These are phyloP conservation scores for Gnathonemus echidnorhynchus DNA, from an alignment of 2,113 vertebrate genomes.

Conservation along the genomic window DNA sequence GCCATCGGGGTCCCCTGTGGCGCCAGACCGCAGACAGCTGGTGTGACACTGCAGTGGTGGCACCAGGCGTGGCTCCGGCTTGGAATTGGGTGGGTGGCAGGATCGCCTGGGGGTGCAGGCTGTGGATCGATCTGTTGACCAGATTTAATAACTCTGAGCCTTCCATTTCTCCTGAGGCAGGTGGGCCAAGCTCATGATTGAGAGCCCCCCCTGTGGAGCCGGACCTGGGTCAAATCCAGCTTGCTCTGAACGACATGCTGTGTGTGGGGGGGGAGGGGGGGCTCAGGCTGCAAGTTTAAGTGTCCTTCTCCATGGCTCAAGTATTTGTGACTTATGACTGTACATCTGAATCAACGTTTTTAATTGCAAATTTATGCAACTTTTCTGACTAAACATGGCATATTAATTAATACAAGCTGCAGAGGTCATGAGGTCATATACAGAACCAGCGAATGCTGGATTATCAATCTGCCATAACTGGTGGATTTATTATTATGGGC, in stretches of 20 bases:
- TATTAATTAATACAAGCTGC: neutral
- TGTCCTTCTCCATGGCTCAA: neutral
- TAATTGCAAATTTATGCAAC: neutral
- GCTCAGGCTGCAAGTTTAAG: neutral
- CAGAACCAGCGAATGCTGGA: neutral
- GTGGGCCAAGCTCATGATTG: neutral
- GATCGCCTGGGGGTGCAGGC: neutral
- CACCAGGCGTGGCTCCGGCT: neutral
- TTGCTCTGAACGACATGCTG: neutral
- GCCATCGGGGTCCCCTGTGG: neutral
- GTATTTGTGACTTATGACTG: neutral
- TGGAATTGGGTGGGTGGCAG: neutral
- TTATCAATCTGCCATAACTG: neutral
- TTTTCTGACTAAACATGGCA: neutral
- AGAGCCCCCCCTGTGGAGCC: neutral
- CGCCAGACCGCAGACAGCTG: neutral
- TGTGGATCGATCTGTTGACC: neutral
- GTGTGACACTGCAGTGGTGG: neutral
- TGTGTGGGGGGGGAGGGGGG: neutral
- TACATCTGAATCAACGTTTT: neutral
- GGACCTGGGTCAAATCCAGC: neutral
- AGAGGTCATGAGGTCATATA: neutral
- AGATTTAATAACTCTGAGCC: neutral
- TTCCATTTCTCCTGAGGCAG: neutral
- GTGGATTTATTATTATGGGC: neutral